These are phyloP conservation scores for Dendroctonus ponderosae DNA, from an alignment of 1,140 invertebrate species.

Conservation along the genomic window DNA sequence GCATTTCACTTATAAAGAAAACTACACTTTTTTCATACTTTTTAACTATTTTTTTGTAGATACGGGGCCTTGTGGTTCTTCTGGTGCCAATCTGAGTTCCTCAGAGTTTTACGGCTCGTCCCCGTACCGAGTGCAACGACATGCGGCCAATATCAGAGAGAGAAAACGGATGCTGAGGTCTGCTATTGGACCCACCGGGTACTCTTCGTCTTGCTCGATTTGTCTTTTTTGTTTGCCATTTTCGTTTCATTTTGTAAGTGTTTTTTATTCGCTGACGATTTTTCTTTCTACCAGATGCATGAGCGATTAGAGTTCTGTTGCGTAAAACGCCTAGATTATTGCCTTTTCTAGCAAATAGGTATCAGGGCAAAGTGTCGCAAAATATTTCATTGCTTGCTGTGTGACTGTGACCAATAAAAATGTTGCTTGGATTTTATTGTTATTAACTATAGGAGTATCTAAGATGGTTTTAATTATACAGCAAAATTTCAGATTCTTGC, in stretches of 20 bases:
- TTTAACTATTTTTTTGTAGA: slow-evolving; percentile 1
- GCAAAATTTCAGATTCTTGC: too few species aligned
- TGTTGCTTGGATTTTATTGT: too few species aligned
- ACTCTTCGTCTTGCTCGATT: slow-evolving; percentile 48
- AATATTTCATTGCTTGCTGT: too few species aligned
- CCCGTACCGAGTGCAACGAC: slow-evolving; percentile 82
- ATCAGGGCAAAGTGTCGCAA: too few species aligned
- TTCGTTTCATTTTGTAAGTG: slow-evolving; percentile 25
- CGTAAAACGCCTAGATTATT: too few species aligned
- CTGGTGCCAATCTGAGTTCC: slow-evolving; percentile 44
- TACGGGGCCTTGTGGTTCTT: slow-evolving; percentile 48
- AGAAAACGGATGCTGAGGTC: slow-evolving; percentile 95
- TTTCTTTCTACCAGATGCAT: not conserved
- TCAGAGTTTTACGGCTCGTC: slow-evolving; percentile 65
- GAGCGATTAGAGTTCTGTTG: too few species aligned
- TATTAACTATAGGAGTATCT: too few species aligned
- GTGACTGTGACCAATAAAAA: too few species aligned
- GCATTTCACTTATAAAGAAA: too few species aligned
- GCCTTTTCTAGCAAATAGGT: too few species aligned
- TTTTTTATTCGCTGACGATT: not conserved
- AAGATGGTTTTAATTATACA: too few species aligned
- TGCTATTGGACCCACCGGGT: slow-evolving; percentile 68
- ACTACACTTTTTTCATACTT: too few species aligned
- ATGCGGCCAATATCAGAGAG: slow-evolving; percentile 90
- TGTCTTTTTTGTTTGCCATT: slow-evolving; percentile 25